Evolutionary conservation across 2,888 invertebrate species (phyloP).

Genomic region (Cheilosia soror): DNA sequence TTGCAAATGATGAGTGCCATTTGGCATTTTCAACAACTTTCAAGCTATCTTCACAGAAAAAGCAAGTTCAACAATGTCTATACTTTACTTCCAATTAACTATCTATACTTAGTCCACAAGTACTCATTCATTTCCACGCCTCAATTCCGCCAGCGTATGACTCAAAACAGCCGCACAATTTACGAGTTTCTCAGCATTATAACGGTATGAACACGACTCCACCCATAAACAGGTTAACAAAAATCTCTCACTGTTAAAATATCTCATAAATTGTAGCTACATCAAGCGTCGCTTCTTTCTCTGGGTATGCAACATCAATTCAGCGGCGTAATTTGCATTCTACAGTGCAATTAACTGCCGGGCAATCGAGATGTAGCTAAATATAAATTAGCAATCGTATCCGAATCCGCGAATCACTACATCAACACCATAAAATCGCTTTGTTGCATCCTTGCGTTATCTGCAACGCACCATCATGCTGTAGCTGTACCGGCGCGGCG

Average conservation of each 20-base stretch:
- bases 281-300: background rate
- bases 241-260: slow-evolving; percentile 22
- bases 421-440: slow-evolving; percentile 62
- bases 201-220: background rate
- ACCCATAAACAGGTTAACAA: background rate
- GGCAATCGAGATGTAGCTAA: slow-evolving; percentile 67
- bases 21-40: too few relatives aligned
- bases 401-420: slow-evolving; percentile 66
- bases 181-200: background rate
- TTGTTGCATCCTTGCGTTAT: slow-evolving; percentile 58
- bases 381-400: slow-evolving; percentile 75
- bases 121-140: background rate
- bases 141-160: background rate
- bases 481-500: background rate
- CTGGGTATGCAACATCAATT: slow-evolving; percentile 55
- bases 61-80: background rate
- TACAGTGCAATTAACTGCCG: slow-evolving; percentile 73
- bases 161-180: background rate
- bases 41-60: too few relatives aligned
- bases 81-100: background rate
- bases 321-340: slow-evolving; percentile 72
- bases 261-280: slow-evolving; percentile 44
- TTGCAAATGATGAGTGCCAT: background rate
- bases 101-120: slow-evolving; percentile 6
- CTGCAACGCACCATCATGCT: slow-evolving; percentile 52